Percentiles rank a stretch among this genome's conserved stretches.
phyloP scores from a whole-genome alignment of 37 sponge, comb jelly and placozoan species.

The Amphimedon queenslandica region DNA sequence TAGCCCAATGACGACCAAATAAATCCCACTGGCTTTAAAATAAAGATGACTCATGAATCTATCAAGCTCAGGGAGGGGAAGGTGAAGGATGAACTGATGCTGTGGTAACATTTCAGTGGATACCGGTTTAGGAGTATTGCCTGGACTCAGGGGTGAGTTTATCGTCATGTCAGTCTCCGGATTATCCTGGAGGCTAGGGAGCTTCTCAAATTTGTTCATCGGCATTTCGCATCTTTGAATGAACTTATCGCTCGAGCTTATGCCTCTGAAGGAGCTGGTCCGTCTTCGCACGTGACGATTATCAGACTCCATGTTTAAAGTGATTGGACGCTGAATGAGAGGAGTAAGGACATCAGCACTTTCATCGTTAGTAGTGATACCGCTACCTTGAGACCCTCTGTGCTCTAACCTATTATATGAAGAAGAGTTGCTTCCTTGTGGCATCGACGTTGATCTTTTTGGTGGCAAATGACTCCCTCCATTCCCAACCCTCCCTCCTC shows the following conservation, averaged over 20 bases:
- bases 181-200: neutral
- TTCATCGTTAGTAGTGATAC: neutral
- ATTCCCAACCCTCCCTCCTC: too few species aligned
- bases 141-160: neutral
- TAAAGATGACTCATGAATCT: slow-evolving; percentile 38
- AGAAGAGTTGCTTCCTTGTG: neutral
- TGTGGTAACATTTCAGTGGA: neutral
- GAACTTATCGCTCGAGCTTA: neutral
- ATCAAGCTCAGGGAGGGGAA: slow-evolving; percentile 12
- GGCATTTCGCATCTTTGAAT: neutral
- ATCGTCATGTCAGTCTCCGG: neutral
- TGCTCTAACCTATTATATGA: neutral
- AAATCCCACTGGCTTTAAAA: slow-evolving; percentile 36
- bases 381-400: neutral
- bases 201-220: slow-evolving; percentile 5
- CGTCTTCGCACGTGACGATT: neutral
- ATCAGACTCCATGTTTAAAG: neutral
- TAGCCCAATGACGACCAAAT: slow-evolving; percentile 32
- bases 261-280: slow-evolving; percentile 1
- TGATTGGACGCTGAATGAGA: too few species aligned
- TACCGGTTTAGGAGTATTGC: neutral
- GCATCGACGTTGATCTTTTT: neutral
- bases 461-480: neutral
- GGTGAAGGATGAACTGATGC: slow-evolving; percentile 24
- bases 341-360: neutral